Percentiles rank a stretch among this genome's conserved stretches.
Conservation (phyloP, 2,888 invertebrate species). For the Exephanes ischioxanthus region DNA sequence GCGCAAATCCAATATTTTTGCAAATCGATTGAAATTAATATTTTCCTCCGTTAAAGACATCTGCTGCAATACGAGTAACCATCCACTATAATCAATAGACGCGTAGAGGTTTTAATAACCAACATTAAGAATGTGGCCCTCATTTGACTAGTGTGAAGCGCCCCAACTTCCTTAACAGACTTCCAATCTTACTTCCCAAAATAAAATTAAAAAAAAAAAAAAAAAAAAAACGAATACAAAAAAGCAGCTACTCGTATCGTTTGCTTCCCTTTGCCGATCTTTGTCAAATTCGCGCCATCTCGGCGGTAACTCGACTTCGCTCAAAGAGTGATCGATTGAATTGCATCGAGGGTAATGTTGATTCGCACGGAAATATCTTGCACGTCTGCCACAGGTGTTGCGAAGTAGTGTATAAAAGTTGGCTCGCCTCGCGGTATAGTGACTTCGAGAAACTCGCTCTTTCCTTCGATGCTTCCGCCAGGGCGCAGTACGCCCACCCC, state of each 20-base stretch:
- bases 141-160: too few relatives aligned
- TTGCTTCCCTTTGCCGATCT: too few relatives aligned
- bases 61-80: too few relatives aligned
- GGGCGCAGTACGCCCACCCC: conserved; percentile 31
- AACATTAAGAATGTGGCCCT: too few relatives aligned
- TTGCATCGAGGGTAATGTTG: background rate
- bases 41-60: too few relatives aligned
- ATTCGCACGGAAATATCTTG: background rate
- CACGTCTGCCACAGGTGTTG: background rate
- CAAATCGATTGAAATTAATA: too few relatives aligned
- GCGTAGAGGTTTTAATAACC: too few relatives aligned
- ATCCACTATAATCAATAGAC: too few relatives aligned
- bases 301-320: background rate
- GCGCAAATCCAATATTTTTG: too few relatives aligned
- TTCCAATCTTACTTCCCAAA: background rate
- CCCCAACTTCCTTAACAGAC: too few relatives aligned
- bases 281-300: too few relatives aligned
- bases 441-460: conserved; percentile 51
- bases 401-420: background rate
- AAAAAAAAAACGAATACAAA: background rate
- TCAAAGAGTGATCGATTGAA: background rate
- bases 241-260: too few relatives aligned
- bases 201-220: background rate
- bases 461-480: conserved; percentile 52
- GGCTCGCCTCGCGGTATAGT: background rate